Evolutionary conservation across 37 sponge, comb jelly and placozoan genomes (phyloP).

Genomic region (Cladorhizidae sp.): DNA sequence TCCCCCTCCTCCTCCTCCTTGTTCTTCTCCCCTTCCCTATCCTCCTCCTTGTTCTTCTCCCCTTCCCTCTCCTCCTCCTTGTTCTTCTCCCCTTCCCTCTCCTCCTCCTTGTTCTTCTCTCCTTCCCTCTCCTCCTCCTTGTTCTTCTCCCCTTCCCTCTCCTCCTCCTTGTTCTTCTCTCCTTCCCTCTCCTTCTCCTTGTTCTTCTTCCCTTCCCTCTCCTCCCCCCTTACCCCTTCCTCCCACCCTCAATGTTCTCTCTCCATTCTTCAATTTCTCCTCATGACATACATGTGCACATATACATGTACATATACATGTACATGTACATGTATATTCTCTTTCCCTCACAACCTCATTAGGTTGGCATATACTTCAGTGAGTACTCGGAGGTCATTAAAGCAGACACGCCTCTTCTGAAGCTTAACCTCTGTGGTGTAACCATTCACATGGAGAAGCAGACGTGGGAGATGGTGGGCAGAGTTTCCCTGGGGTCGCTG

Average conservation of each 20-base stretch:
- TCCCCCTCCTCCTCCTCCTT: slow-evolving; percentile 9
- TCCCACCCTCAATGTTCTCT: neutral
- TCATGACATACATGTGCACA: neutral
- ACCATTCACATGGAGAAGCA: slow-evolving; percentile 9
- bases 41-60: slow-evolving; percentile 3
- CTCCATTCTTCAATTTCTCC: neutral
- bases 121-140: neutral
- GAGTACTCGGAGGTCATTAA: slow-evolving; percentile 9
- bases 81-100: neutral
- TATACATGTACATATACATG: no score
- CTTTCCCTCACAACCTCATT: no score
- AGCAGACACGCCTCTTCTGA: slow-evolving; percentile 30
- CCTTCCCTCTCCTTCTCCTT: slow-evolving; percentile 2
- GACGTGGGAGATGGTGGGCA: slow-evolving; percentile 31
- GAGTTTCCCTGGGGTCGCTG: slow-evolving; percentile 14
- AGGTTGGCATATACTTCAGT: slow-evolving; percentile 46
- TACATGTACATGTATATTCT: no score
- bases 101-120: neutral
- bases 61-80: neutral
- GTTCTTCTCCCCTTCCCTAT: neutral
- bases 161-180: neutral
- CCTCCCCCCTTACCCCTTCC: no score
- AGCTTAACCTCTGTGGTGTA: slow-evolving; percentile 20
- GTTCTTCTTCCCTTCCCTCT: neutral
- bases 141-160: neutral